Base-by-base conservation (phyloP, 2,797 vertebrate genomes). In the Pygocentrus nattereri region DNA sequence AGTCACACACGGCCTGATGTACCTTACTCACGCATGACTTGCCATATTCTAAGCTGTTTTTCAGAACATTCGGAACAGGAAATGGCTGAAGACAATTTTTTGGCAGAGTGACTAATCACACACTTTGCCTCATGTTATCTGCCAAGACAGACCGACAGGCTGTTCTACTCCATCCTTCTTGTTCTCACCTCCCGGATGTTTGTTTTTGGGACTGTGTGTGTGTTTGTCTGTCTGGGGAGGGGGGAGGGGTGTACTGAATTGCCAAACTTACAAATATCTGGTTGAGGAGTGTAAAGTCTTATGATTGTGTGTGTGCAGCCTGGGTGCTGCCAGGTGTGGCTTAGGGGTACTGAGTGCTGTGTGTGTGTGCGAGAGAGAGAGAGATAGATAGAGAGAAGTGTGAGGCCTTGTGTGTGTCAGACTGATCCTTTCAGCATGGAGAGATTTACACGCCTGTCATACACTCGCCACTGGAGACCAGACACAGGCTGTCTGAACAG, bases 71-170 rank as follows among this genome's bases (percentile, higher is more conserved):
- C 41, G 62, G 59, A n/a, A 73, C n/a, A n/a, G n/a, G n/a, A n/a
- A n/a, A 76, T 80, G 73, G 77, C 73, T 74, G 49, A 61, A 27
- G 75, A 80, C 54, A n/a, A 75, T 72, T 64, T 79, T 86, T 85
- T 82, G 74, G 74, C 78, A 64, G 67, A 62, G 34, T 41, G 25
- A 80, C 52, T 80, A 85, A 87, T 82, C 85, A 70, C 81, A 80
- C 76, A 82, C 70, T 86, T 71, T 76, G 74, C 58, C 59, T 78
- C 59, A 83, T 50, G 82, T 88, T 88, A 88, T 90, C 85, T 85
- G 70, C 64, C 82, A 74, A 84, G 61, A 77, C 85, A 85, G 73
- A 81, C 76, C 54, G 61, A 44, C 62, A 79, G 71, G 76, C 59
- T 77, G 50, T 64, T 79, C 59, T 78, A n/a, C 49, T 75, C 1